Conservation (phyloP, 2,113 vertebrate genomes). For the Salvelinus alpinus region DNA sequence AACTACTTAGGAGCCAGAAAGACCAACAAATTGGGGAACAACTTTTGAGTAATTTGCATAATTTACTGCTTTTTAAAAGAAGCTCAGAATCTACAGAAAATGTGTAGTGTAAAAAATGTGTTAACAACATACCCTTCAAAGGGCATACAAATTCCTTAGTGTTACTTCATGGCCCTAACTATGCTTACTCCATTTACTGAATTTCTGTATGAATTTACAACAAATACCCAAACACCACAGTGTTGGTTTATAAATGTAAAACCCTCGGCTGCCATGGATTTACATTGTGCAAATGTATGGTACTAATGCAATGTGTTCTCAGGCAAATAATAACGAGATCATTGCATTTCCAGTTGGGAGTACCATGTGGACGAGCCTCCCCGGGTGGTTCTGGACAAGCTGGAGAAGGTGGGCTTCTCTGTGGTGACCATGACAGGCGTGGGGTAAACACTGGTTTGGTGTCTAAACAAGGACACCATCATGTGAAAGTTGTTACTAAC, state of each 20-base stretch:
- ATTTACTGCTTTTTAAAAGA: background rate
- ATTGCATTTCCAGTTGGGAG: background rate
- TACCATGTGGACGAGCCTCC: background rate
- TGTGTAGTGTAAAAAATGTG: background rate
- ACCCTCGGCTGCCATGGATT: background rate
- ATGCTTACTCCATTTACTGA: background rate
- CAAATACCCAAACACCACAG: background rate
- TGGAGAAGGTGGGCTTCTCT: slow-evolving; percentile 1
- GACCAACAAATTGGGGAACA: background rate
- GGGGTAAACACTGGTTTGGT: background rate
- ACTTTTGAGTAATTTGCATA: background rate
- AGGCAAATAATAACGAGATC: too few relatives aligned
- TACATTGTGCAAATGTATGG: too few relatives aligned
- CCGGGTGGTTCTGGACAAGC: background rate
- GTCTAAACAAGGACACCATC: background rate
- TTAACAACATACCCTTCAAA: background rate
- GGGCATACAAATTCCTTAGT: too few relatives aligned
- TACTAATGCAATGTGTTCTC: too few relatives aligned
- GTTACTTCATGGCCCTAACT: too few relatives aligned
- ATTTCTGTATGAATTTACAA: background rate
- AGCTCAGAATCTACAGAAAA: too few relatives aligned
- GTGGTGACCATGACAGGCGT: background rate
- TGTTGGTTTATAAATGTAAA: background rate
- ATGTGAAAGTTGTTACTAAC: background rate
- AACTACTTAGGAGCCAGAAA: slow-evolving; percentile 6